Evolutionary conservation across 1,140 invertebrate genomes (phyloP).

Genomic region (Triops cancriformis): DNA sequence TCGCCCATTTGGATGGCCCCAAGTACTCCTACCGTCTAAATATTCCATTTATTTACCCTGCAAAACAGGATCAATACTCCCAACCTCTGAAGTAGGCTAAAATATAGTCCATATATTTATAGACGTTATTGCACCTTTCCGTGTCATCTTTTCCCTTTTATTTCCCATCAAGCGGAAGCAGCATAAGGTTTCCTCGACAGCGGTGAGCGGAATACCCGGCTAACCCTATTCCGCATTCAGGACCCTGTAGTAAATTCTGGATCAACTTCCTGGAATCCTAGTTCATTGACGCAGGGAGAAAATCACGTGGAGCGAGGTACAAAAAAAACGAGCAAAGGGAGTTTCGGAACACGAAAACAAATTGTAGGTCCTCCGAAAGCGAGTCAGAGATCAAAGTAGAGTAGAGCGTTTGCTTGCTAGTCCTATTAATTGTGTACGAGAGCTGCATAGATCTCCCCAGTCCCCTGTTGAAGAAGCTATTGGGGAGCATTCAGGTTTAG

Average conservation of each 20-base stretch:
- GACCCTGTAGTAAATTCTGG: neutral
- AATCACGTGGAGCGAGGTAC: neutral
- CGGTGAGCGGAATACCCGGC: neutral
- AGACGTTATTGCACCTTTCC: neutral
- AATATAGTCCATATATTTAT: neutral
- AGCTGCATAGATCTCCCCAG: neutral
- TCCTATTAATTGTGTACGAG: slow-evolving; percentile 10
- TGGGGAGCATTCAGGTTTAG: too few species aligned
- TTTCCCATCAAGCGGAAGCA: neutral
- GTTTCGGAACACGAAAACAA: neutral
- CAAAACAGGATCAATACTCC: neutral
- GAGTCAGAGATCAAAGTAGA: neutral
- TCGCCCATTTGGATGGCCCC: too few species aligned
- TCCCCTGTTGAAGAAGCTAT: neutral
- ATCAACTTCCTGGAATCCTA: neutral
- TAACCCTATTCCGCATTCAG: neutral
- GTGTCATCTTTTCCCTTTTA: neutral
- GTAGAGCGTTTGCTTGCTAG: neutral
- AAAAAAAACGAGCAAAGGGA: neutral
- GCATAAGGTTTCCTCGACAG: neutral
- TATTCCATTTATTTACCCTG: neutral
- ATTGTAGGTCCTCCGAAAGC: neutral
- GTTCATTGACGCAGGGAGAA: neutral
- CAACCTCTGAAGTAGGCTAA: neutral
- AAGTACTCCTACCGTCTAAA: neutral